A percentile compares a stretch with the other conserved stretches of the same genome.
These are phyloP conservation scores for Melipona quadrifasciata DNA, from an alignment of 1,140 invertebrate genomes.

Conservation along the genomic window DNA sequence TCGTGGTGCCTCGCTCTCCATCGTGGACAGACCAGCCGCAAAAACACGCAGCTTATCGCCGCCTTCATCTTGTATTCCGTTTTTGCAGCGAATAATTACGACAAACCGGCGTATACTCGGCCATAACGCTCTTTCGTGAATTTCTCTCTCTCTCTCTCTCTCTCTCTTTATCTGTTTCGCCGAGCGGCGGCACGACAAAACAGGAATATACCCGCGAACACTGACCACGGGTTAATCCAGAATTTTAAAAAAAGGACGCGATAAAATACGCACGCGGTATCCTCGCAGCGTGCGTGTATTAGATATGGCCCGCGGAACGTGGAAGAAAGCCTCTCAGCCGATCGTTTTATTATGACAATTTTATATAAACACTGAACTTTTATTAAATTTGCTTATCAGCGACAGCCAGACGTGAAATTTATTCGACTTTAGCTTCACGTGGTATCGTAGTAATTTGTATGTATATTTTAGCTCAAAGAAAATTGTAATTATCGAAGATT, in stretches of 20 bases:
- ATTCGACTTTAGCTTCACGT: no score
- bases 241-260: not conserved
- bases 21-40: not conserved
- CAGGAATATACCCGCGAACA: not conserved
- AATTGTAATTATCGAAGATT: no score
- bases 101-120: slow-evolving; percentile 26
- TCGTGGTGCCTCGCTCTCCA: not conserved
- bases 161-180: not conserved
- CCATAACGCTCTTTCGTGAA: not conserved
- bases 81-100: slow-evolving; percentile 43
- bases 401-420: no score
- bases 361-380: no score
- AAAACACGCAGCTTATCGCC: slow-evolving; percentile 34
- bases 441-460: no score
- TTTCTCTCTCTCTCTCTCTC: not conserved
- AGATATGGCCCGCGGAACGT: not conserved
- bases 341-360: slow-evolving; percentile 27
- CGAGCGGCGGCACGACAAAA: not conserved
- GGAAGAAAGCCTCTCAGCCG: not conserved
- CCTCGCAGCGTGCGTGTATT: not conserved
- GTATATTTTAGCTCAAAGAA: no score
- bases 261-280: not conserved
- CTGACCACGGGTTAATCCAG: no score
- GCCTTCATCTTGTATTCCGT: slow-evolving; percentile 36
- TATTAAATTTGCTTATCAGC: no score